Base-by-base conservation (phyloP, 2,888 invertebrate genomes). In the Stramonita haemastoma region DNA sequence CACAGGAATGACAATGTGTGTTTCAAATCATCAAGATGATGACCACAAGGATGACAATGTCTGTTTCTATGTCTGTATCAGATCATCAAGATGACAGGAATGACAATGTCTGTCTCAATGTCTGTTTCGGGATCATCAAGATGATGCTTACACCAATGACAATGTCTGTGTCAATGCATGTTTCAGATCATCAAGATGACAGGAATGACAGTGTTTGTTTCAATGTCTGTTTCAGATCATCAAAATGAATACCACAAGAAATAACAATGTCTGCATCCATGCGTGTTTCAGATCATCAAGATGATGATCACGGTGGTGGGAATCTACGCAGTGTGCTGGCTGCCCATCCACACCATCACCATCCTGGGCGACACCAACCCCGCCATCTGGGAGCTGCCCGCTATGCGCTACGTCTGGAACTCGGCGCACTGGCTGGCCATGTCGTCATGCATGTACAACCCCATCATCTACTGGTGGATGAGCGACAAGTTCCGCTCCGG, bases 401-500 rank as follows among this genome's bases (percentile, higher is more conserved):
- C 90, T 87, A 92, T 93, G 79, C 93, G 93, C 66, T 90, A 93
- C 29, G 81, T 93, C 29, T 95, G 95, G 95, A 90, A 93, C 56
- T 89, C 92, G 22, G 98, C 98, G 94, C 96, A 96, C 90, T 95
- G 95, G 98, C 97, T 99, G 90, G 98, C 98, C 34, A 98, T 99
- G 98, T 98, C 98, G 96, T 99, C 98, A 96, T 98, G 98, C 91
- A 98, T 98, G 98, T 98, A 98, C 96, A 98, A 98, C 96, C 98
- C 98, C 36, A 98, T 98, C 95, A 98, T 99, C 93, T 99, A 98
- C 90, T 98, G 98, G 96, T 98, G 98, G 98, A 98, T 98, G 98
- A 98, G 98, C 96, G 98, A 98, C 92, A 98, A 98, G 84, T 94
- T 94, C 77, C 91, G 93, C 8, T 91, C 93, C n/a, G 94, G 94